phyloP scores from a whole-genome alignment of 2,113 vertebrate genomes.

The Hemibagrus wyckioides region DNA sequence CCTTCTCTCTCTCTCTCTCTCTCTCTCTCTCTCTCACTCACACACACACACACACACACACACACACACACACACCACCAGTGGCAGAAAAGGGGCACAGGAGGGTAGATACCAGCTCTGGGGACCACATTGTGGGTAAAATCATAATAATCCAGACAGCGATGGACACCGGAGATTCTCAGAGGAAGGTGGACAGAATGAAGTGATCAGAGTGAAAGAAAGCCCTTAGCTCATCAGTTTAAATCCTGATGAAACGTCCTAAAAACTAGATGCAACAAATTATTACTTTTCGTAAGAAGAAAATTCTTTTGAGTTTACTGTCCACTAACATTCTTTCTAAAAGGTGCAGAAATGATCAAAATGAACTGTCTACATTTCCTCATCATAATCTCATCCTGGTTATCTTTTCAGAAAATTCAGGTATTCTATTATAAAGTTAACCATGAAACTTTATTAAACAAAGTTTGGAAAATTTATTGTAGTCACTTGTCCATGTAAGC shows the following conservation, averaged over 20 bases:
- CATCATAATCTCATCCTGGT: too few species aligned
- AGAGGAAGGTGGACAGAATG: conserved; percentile 5
- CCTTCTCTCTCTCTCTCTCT: conserved; percentile 51
- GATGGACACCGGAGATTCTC: conserved; percentile 40
- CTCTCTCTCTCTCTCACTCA: background rate
- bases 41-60: background rate
- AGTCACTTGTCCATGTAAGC: background rate
- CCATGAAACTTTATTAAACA: background rate
- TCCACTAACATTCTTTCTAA: background rate
- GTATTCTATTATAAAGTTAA: background rate
- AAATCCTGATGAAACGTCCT: background rate
- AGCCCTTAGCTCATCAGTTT: background rate
- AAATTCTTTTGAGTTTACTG: background rate
- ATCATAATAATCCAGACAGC: background rate
- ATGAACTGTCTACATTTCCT: background rate
- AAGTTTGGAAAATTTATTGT: background rate
- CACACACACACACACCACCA: conserved; percentile 65
- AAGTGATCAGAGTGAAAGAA: background rate
- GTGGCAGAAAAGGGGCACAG: conserved; percentile 62
- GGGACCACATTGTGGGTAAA: conserved; percentile 42
- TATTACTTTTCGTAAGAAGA: background rate
- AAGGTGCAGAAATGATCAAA: background rate
- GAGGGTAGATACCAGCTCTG: conserved; percentile 67
- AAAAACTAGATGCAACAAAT: background rate
- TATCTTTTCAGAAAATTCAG: background rate